Conservation (phyloP, 2,113 vertebrate species). For the Pelecanoides urinatrix region DNA sequence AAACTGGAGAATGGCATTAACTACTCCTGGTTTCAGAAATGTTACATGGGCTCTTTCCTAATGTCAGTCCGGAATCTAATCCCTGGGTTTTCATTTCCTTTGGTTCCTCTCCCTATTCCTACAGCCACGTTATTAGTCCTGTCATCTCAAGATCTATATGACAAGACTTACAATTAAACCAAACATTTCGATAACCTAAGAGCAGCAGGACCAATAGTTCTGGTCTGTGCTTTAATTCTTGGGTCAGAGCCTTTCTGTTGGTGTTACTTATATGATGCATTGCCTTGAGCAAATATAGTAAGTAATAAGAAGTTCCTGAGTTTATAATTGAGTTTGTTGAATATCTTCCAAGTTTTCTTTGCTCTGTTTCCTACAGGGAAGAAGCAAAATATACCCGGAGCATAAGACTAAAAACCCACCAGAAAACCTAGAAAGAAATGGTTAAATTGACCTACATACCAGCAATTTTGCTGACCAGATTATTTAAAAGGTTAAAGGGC, state of each 20-base stretch:
- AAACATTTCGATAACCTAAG: background rate
- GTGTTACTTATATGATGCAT: background rate
- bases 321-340: conserved; percentile 21
- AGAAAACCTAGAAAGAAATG: conserved; percentile 10
- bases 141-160: background rate
- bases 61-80: background rate
- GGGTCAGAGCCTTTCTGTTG: background rate
- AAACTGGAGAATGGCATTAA: background rate
- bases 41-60: background rate
- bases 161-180: background rate
- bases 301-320: background rate
- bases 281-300: background rate
- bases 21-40: background rate
- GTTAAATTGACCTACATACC: conserved; percentile 55
- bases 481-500: conserved; percentile 54
- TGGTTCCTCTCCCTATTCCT: background rate
- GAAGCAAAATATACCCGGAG: background rate
- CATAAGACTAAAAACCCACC: background rate
- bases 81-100: background rate
- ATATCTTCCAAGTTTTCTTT: background rate
- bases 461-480: conserved; percentile 49
- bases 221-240: background rate
- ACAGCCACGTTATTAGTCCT: background rate
- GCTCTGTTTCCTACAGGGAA: background rate
- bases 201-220: background rate